A percentile compares a stretch with the other conserved stretches of the same genome.
These are phyloP conservation scores for Melieria picta DNA, from an alignment of 2,888 invertebrate species.

Conservation along the genomic window DNA sequence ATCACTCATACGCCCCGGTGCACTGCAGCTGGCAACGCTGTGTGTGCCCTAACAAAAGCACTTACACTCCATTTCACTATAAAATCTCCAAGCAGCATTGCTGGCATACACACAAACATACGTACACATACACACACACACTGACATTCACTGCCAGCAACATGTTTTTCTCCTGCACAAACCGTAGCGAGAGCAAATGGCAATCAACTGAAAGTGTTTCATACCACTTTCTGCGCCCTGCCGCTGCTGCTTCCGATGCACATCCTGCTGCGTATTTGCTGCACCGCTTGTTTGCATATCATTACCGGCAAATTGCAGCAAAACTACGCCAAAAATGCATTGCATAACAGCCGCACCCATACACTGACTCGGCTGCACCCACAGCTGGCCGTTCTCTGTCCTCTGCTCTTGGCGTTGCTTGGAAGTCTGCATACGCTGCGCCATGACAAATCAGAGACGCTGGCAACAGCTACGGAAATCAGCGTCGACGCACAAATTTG, in stretches of 20 bases:
- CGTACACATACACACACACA: background rate
- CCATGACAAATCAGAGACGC: background rate
- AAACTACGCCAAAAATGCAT: conserved; percentile 27
- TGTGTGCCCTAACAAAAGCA: conserved; percentile 22
- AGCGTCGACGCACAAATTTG: background rate
- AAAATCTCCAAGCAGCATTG: conserved; percentile 5
- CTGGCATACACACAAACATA: background rate
- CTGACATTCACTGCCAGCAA: background rate
- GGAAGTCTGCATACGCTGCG: background rate
- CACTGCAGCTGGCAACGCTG: background rate
- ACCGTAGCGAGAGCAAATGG: background rate
- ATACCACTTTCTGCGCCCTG: background rate
- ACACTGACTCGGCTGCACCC: conserved; percentile 12
- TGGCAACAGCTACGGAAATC: background rate
- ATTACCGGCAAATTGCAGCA: conserved; percentile 34
- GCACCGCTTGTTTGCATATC: conserved; percentile 33
- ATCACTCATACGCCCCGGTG: conserved; percentile 26
- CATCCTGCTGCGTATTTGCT: too few relatives aligned
- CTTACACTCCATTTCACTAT: conserved; percentile 19
- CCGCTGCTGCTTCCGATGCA: background rate
- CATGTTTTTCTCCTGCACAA: background rate
- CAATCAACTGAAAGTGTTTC: background rate
- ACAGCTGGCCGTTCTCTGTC: background rate
- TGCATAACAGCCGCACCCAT: background rate
- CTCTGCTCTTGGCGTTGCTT: too few relatives aligned